Evolutionary conservation across 2,113 vertebrate genomes (phyloP), one percentile per base, ranked within the genome.

Genomic region (Ibidorhyncha struthersii): DNA sequence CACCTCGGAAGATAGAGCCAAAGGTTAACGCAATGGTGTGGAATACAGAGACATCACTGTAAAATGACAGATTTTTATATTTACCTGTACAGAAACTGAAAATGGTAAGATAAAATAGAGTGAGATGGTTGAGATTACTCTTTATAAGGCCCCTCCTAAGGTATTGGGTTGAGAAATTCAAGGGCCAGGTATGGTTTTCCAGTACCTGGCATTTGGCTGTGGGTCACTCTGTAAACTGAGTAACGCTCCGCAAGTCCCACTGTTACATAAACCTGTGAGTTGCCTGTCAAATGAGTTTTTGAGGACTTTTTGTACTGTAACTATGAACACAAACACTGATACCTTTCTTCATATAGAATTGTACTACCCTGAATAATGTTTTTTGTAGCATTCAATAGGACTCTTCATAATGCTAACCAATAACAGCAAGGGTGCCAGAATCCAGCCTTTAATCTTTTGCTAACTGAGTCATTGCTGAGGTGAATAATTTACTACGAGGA

Each of bases 381-480:
- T 79, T 86, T 36, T 66, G 55, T 4, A 52, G 30, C 20, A 16
- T 81, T 40, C 83, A 27, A 10, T 62, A 66, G 86, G 63, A 50
- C 21, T 52, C 67, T 66, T 55, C 67, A 6, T 1, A 12, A 6
- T 7, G 59, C 69, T 88, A 91, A 11, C 82, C 92, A 23, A 4
- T n/a, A 91, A 8, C 83, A 92, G 84, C 82, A 26, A 86, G 76
- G 78, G 40, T n/a, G 67, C 93, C 71, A 81, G 59, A 5, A 65
- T 7, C 63, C 69, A 84, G 86, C 72, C 86, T 92, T 83, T 93
- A 52, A 94, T 95, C 83, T 71, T 32, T 34, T 38, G 55, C 83
- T 93, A n/a, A 83, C 79, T 53, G 89, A 95, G 70, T 62, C 86
- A 73, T 30, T 85, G 91, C 94, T 38, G 65, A 89, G 86, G 81